Evolutionary conservation across 2,797 vertebrate species (phyloP).

Genomic region (Valencia hispanica): DNA sequence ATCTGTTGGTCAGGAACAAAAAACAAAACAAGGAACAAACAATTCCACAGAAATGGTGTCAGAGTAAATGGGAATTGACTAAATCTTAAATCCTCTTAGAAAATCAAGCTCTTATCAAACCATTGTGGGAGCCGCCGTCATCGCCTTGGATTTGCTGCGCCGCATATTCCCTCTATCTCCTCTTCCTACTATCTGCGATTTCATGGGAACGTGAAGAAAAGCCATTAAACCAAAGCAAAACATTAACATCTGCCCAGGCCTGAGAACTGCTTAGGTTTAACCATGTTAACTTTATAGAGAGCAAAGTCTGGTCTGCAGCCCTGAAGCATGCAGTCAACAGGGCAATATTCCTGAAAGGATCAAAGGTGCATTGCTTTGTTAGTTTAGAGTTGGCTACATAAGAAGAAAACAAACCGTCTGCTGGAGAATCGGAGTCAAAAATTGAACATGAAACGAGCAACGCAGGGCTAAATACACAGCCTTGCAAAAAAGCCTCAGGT

Average conservation of each 20-base stretch:
- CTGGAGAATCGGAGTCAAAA: constrained; percentile 40
- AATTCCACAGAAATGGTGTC: constrained; percentile 9
- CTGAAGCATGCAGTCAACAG: constrained; percentile 20
- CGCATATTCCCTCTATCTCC: constrained; percentile 13
- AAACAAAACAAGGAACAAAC: constrained; percentile 14
- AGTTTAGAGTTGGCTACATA: constrained; percentile 9
- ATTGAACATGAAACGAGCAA: background rate
- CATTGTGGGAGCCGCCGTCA: constrained; percentile 20
- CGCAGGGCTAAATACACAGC: background rate
- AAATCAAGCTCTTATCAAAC: constrained; percentile 52
- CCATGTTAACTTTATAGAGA: constrained; percentile 50
- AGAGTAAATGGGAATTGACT: background rate
- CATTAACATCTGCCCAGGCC: background rate
- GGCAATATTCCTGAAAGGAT: constrained; percentile 62
- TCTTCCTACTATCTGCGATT: constrained; percentile 17
- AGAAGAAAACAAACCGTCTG: constrained; percentile 34
- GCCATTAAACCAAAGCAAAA: constrained; percentile 58
- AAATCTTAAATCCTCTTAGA: background rate
- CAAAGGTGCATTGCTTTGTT: constrained; percentile 67
- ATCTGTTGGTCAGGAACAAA: background rate
- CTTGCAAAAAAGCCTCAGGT: background rate
- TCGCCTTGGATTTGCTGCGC: constrained; percentile 28
- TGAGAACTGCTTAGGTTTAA: constrained; percentile 26
- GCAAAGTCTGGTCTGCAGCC: constrained; percentile 61
- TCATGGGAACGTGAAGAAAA: constrained; percentile 74